A percentile compares a stretch with the other conserved stretches of the same genome.
These are phyloP conservation scores for Mastigias papua DNA, from an alignment of 30 jellyfish, hydroid and myxozoan genomes.

Conservation along the genomic window DNA sequence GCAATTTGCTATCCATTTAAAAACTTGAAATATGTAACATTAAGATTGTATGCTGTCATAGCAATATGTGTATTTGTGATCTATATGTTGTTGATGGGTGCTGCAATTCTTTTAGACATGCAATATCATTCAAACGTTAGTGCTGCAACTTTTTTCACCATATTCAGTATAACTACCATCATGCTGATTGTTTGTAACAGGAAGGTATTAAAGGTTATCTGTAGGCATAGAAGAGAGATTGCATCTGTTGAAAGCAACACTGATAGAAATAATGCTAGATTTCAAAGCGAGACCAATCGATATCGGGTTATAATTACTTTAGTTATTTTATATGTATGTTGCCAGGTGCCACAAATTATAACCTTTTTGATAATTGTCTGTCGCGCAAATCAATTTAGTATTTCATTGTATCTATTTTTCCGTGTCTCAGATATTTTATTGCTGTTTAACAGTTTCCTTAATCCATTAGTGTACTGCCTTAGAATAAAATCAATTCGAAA, in stretches of 20 bases:
- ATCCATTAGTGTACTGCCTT: too few species aligned
- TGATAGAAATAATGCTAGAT: background rate
- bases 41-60: background rate
- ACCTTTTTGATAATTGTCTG: background rate
- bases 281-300: background rate
- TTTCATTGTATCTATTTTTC: background rate
- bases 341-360: background rate
- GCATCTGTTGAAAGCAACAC: too few species aligned
- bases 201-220: background rate
- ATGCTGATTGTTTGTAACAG: background rate
- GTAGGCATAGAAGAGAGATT: background rate
- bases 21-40: slow-evolving; percentile 16
- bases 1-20: slow-evolving; percentile 11
- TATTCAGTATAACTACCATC: background rate
- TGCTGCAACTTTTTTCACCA: background rate
- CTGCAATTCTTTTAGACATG: background rate
- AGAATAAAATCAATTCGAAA: too few species aligned
- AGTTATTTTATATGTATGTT: background rate
- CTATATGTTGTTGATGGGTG: background rate
- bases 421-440: too few species aligned
- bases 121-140: background rate
- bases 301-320: background rate
- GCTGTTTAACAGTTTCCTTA: too few species aligned
- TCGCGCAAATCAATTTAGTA: background rate
- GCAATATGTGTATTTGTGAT: background rate